Evolutionary conservation across 2,113 vertebrate species (phyloP).

Genomic region (Forbesichthys papilliferus): DNA sequence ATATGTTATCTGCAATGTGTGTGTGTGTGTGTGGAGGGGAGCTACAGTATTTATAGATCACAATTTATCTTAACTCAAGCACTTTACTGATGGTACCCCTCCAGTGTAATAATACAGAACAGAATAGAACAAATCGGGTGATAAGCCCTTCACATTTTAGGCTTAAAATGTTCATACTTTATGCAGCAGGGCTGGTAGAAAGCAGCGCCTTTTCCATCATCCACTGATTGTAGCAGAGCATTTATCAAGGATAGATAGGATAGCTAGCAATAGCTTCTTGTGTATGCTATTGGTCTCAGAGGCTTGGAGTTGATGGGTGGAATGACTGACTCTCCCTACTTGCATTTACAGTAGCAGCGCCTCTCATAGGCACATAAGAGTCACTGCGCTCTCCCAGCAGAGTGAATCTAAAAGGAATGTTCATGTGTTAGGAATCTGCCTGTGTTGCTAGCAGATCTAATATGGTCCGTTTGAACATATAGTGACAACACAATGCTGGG

Average conservation of each 20-base stretch:
- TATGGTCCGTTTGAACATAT: too few species aligned
- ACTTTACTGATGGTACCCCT: conserved; percentile 16
- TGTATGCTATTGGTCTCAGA: conserved; percentile 57
- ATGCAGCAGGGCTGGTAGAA: conserved; percentile 19
- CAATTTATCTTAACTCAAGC: conserved; percentile 21
- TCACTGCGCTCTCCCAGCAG: conserved; percentile 51
- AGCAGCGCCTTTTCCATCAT: conserved; percentile 21
- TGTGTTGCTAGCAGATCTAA: not conserved
- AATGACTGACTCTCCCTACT: conserved; percentile 50
- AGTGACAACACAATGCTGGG: too few species aligned
- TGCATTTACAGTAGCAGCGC: conserved; percentile 35
- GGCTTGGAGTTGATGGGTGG: conserved; percentile 56
- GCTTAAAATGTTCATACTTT: conserved; percentile 10
- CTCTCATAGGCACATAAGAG: conserved; percentile 35
- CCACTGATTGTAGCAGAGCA: conserved; percentile 35
- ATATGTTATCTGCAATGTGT: conserved; percentile 19
- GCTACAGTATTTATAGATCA: conserved; percentile 8
- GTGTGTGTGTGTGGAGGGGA: not conserved
- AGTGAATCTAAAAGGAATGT: conserved; percentile 56
- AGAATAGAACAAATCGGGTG: conserved; percentile 21
- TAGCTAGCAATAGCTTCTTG: conserved; percentile 32
- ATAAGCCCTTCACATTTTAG: conserved; percentile 25
- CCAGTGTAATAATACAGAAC: not conserved
- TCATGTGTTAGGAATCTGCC: conserved; percentile 46
- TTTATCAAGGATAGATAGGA: conserved; percentile 58